phyloP scores from a whole-genome alignment of 2,797 vertebrate genomes.

The Clarias pachynema region DNA sequence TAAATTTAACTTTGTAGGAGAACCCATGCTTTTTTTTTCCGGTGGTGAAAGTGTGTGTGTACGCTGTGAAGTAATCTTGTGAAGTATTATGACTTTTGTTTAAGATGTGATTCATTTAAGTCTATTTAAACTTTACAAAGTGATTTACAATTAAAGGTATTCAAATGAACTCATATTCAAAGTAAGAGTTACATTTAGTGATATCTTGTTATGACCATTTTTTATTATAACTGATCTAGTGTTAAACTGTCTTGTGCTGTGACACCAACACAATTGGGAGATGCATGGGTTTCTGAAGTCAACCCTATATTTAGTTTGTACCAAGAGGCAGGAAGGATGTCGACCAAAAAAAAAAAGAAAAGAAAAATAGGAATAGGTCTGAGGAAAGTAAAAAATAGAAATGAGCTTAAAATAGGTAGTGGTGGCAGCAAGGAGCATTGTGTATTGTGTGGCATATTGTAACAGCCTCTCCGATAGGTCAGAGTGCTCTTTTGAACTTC shows the following conservation, averaged over 20 bases:
- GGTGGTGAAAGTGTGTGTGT: not conserved
- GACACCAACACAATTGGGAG: conserved; percentile 55
- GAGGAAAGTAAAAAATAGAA: conserved; percentile 57
- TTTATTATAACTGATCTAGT: conserved; percentile 20
- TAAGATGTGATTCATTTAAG: not conserved
- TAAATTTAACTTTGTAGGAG: not conserved
- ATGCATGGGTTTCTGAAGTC: conserved; percentile 61
- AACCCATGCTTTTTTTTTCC: not conserved
- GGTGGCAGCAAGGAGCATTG: conserved; percentile 25
- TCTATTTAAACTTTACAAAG: not conserved
- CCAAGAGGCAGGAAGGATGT: conserved; percentile 59
- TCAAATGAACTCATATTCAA: not conserved
- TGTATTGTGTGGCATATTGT: conserved; percentile 43
- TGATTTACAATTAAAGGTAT: conserved; percentile 1
- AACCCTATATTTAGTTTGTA: conserved; percentile 59
- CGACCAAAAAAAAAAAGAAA: conserved; percentile 12
- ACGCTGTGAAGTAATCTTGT: not conserved
- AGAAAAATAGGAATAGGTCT: conserved; percentile 38
- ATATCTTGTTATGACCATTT: not conserved
- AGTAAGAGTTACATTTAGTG: not conserved
- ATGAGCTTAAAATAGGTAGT: conserved; percentile 50
- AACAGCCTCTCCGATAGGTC: conserved; percentile 60
- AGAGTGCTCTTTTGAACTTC: conserved; percentile 73
- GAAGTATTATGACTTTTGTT: not conserved
- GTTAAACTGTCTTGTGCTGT: conserved; percentile 39